Conservation (phyloP, 2,113 vertebrate genomes). For the Pterocles burchelli region DNA sequence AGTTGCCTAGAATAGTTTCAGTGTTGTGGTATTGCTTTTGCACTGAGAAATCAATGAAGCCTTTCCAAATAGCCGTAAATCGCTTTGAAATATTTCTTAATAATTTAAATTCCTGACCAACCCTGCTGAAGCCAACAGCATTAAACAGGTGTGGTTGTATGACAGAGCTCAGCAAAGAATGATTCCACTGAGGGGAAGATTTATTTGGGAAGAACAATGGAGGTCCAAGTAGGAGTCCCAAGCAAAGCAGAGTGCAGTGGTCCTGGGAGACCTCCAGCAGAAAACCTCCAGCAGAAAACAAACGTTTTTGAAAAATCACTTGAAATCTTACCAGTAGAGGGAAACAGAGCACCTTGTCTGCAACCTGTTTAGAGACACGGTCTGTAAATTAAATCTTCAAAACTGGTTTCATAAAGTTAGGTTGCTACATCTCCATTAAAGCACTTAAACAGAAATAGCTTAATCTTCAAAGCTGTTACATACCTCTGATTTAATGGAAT, state of each 20-base stretch:
- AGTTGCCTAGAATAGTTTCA: not conserved
- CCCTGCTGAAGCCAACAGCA: not conserved
- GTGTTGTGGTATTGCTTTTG: not conserved
- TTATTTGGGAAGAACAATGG: not conserved
- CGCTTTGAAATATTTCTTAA: not conserved
- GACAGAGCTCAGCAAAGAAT: not conserved
- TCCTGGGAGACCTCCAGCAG: not conserved
- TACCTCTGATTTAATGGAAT: not conserved
- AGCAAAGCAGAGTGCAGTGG: accelerated
- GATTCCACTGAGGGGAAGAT: not conserved
- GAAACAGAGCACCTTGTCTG: slow-evolving; percentile 43
- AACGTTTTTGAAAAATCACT: not conserved
- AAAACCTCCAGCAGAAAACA: not conserved
- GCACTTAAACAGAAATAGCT: not conserved
- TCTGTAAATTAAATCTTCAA: not conserved
- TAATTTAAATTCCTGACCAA: not conserved
- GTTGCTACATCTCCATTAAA: not conserved
- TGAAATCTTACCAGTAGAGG: slow-evolving; percentile 42
- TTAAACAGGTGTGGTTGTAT: not conserved
- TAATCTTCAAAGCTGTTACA: not conserved
- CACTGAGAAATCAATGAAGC: not conserved
- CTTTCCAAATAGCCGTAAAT: slow-evolving; percentile 8
- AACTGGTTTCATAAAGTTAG: not conserved
- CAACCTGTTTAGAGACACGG: not conserved
- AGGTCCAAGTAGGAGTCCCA: not conserved